Conservation (phyloP, 2,888 invertebrate species). For the Nomada flava region DNA sequence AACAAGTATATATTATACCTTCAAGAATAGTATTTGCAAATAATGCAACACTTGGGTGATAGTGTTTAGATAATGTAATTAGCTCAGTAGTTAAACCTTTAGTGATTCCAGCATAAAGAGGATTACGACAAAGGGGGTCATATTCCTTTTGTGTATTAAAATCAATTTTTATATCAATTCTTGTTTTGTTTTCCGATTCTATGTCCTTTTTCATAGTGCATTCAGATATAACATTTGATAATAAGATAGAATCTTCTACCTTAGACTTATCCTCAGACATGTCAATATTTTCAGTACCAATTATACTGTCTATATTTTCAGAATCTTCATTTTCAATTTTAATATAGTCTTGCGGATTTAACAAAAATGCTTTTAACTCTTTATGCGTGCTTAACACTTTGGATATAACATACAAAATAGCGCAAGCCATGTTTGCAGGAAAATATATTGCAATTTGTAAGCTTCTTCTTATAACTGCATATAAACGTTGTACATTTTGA, state of each 20-base stretch:
- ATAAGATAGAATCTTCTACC: slow-evolving; percentile 64
- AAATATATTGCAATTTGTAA: slow-evolving; percentile 90
- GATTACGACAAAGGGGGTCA: slow-evolving; percentile 92
- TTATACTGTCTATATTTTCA: slow-evolving; percentile 27
- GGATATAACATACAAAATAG: slow-evolving; percentile 91
- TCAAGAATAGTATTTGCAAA: slow-evolving; percentile 93
- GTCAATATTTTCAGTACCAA: slow-evolving; percentile 21
- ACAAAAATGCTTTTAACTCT: slow-evolving; percentile 68
- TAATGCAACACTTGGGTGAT: slow-evolving; percentile 95
- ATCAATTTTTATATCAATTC: slow-evolving; percentile 37
- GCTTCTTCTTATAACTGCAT: slow-evolving; percentile 94
- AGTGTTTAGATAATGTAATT: slow-evolving; percentile 89
- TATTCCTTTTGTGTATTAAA: slow-evolving; percentile 84
- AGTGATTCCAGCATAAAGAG: slow-evolving; percentile 92
- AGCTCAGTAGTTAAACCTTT: slow-evolving; percentile 91
- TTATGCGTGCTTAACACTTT: slow-evolving; percentile 84
- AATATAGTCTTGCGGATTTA: slow-evolving; percentile 40
- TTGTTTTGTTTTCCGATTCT: slow-evolving; percentile 14
- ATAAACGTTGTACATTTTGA: slow-evolving; percentile 88
- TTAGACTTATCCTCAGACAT: slow-evolving; percentile 35
- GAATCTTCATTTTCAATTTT: slow-evolving; percentile 57
- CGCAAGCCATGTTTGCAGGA: slow-evolving; percentile 92
- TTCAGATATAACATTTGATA: slow-evolving; percentile 70
- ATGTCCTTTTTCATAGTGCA: slow-evolving; percentile 23
- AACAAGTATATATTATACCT: slow-evolving; percentile 83